Conservation (phyloP, 2,888 invertebrate genomes). For the Fabriciana adippe region DNA sequence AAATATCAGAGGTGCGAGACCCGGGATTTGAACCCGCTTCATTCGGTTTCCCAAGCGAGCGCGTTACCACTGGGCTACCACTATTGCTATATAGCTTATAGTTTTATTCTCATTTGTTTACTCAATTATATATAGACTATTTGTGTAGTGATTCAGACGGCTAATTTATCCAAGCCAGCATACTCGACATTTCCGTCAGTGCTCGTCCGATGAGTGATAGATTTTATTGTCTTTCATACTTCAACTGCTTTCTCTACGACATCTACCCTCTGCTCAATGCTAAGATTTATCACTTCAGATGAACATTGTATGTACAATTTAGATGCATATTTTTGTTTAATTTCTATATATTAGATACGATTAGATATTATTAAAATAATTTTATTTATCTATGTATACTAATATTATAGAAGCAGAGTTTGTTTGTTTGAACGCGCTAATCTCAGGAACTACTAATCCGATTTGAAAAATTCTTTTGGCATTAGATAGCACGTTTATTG, state of each 20-base stretch:
- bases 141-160: constrained; percentile 48
- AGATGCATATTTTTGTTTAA: background rate
- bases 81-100: background rate
- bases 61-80: too few species aligned
- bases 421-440: too few species aligned
- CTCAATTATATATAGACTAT: constrained; percentile 6
- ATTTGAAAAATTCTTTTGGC: too few species aligned
- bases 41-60: too few species aligned
- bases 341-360: too few species aligned
- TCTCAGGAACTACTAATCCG: too few species aligned
- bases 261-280: background rate
- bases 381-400: too few species aligned
- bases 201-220: constrained; percentile 36
- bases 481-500: too few species aligned
- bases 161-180: constrained; percentile 46
- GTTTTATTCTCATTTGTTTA: background rate
- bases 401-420: too few species aligned
- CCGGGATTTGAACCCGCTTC: too few species aligned
- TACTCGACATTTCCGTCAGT: constrained; percentile 51
- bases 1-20: too few species aligned
- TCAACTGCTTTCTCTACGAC: background rate
- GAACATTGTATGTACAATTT: background rate
- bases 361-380: too few species aligned
- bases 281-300: background rate
- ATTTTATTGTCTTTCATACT: constrained; percentile 27